phyloP scores from a whole-genome alignment of 2,888 invertebrate species.

The Luperina testacea region DNA sequence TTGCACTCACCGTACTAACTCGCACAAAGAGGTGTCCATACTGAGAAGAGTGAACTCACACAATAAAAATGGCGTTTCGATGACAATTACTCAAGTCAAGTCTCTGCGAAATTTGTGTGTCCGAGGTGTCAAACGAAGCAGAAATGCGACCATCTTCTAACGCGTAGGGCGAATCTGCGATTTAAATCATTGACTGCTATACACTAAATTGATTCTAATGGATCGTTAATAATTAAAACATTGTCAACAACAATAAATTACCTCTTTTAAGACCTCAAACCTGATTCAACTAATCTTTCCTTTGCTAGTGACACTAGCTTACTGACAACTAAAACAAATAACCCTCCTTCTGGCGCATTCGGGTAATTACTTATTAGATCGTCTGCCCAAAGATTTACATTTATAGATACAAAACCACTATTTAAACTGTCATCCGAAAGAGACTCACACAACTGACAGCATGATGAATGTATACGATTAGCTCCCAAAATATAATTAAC shows the following conservation, averaged over 20 bases:
- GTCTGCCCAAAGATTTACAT: constrained; percentile 29
- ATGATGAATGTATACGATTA: constrained; percentile 65
- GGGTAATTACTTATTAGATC: constrained; percentile 20
- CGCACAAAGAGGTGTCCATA: background rate
- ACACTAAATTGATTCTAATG: background rate
- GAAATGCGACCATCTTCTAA: background rate
- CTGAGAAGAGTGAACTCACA: background rate
- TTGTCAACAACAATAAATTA: background rate
- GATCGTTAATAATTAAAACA: background rate
- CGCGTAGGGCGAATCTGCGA: background rate
- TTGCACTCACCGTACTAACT: background rate
- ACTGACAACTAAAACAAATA: constrained; percentile 12
- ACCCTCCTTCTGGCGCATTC: too few relatives aligned
- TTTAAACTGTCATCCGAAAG: constrained; percentile 61
- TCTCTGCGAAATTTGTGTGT: background rate
- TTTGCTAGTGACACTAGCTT: background rate
- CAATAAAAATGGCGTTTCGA: background rate
- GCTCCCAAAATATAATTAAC: constrained; percentile 65
- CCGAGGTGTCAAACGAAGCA: background rate
- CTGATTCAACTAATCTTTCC: background rate
- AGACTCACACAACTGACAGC: constrained; percentile 49
- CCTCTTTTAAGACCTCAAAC: background rate
- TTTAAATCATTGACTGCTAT: background rate
- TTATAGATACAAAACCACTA: constrained; percentile 31
- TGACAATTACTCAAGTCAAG: background rate